A percentile compares a stretch with the other conserved stretches of the same genome.
phyloP scores from a whole-genome alignment of 2,113 vertebrate species.

The Garra rufa region DNA sequence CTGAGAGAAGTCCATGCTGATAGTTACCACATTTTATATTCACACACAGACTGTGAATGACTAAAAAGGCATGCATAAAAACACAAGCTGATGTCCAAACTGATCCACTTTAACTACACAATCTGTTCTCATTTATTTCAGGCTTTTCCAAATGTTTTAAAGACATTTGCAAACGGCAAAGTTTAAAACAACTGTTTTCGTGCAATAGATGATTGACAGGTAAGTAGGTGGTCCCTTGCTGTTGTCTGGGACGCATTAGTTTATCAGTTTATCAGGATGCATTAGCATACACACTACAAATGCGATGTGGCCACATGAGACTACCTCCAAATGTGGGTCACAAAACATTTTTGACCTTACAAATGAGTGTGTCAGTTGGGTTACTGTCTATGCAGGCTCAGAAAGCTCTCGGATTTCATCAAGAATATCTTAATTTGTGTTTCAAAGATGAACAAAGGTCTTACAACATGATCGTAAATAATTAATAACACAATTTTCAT shows the following conservation, averaged over 20 bases:
- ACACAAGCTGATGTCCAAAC: neutral
- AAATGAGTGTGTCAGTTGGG: neutral
- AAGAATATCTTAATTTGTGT: no score
- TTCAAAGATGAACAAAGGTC: no score
- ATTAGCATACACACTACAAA: neutral
- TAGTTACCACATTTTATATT: neutral
- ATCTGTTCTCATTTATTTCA: neutral
- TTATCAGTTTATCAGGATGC: neutral
- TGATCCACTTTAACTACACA: neutral
- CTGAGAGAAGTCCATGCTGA: neutral
- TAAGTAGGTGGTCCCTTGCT: slow-evolving; percentile 2
- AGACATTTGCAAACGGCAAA: neutral
- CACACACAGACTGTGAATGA: no score
- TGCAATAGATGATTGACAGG: neutral
- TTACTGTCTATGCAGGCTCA: no score
- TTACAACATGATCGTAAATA: no score
- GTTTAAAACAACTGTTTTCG: slow-evolving; percentile 12
- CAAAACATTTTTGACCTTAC: neutral
- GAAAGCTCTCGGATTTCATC: no score
- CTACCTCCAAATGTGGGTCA: neutral
- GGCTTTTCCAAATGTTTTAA: neutral
- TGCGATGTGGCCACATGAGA: neutral
- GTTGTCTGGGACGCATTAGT: neutral
- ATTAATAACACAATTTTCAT: no score
- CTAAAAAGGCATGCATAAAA: no score